These are phyloP conservation scores for Hypocryptadius cinnamomeus DNA, from an alignment of 2,113 vertebrate genomes.

Conservation along the genomic window DNA sequence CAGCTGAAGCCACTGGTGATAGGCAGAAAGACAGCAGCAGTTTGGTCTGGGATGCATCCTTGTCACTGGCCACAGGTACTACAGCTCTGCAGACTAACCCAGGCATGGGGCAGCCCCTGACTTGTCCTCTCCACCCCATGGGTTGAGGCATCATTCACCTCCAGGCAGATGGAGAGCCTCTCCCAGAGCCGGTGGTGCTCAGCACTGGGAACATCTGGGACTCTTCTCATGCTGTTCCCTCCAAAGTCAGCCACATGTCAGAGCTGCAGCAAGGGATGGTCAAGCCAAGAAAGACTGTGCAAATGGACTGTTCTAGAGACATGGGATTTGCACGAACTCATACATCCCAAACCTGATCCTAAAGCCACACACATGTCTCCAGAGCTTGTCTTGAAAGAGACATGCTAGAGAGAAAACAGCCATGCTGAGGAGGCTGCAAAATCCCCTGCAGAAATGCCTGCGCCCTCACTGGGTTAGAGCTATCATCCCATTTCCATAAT, in stretches of 20 bases:
- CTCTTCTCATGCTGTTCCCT: background rate
- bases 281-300: background rate
- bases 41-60: background rate
- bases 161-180: background rate
- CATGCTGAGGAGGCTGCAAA: background rate
- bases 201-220: background rate
- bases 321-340: background rate
- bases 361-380: background rate
- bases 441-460: background rate
- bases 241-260: fast-evolving
- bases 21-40: background rate
- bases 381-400: background rate
- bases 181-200: fast-evolving
- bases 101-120: background rate
- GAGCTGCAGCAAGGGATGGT: background rate
- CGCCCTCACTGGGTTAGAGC: background rate
- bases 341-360: background rate
- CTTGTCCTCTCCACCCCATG: background rate
- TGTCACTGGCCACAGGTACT: background rate
- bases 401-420: background rate
- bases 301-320: background rate
- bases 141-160: fast-evolving
- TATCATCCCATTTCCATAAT: background rate
- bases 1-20: background rate
- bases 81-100: background rate